Evolutionary conservation across 2,888 invertebrate genomes (phyloP), one percentile per base, ranked within the genome.

Genomic region (Papilio demoleus): DNA sequence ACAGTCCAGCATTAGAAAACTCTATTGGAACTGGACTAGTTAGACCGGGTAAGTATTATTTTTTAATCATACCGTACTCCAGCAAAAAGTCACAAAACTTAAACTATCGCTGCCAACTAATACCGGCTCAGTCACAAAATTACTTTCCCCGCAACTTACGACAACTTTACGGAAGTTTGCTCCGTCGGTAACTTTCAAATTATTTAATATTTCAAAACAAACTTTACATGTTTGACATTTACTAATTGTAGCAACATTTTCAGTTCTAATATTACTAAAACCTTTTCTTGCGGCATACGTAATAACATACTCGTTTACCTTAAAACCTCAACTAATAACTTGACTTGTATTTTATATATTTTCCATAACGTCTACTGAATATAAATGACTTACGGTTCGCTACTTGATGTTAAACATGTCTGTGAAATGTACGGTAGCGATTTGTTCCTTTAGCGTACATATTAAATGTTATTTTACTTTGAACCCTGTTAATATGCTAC

Each of bases 1-100:
- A 86, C 4, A 69, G 75, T 22, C 68, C 82, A 2, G 74, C 76
- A 1, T 58, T 85, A 17, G 88, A 88, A 69, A 90, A 88, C 72
- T 80, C 87, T 8, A 78, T 90, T 0, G 69, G 80, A 22, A 81
- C 75, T 70, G 89, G 86, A 63, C 73, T 84, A 50, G 74, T 82
- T 38, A 75, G 76, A 31, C 75, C 77, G 42, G 86, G 89, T 89
- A 75, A 82, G 81, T 45, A 45, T 45, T 73, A 31, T 36, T 59
- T 50, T 24, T 27, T 27, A 27, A 53, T 53, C 53, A 53, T n/a
- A 5, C 53, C 12, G 24, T 53, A 53, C n/a, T 53, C 8, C 8
- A 53, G 27, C n/a, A 53, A 24, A 53, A 53, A n/a, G 58, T 22
- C 22, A 59, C 58, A 19, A 59, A 59, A 56, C 47, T 38, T 40